These are phyloP conservation scores for Zonitis immaculata DNA, from an alignment of 2,888 invertebrate genomes.

Conservation along the genomic window DNA sequence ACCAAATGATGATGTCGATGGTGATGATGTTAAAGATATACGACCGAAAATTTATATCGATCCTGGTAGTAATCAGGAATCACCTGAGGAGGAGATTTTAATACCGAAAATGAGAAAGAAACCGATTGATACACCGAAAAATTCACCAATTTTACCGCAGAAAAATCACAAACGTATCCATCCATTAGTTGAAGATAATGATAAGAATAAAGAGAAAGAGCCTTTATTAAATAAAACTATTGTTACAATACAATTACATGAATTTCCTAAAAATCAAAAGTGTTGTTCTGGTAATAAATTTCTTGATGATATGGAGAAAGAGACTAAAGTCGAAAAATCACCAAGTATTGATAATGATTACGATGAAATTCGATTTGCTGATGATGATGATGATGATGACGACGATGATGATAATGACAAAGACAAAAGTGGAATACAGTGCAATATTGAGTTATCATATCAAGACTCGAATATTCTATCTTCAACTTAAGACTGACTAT, in stretches of 20 bases:
- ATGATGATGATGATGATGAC: constrained; percentile 59
- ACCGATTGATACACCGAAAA: constrained; percentile 25
- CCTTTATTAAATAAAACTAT: constrained; percentile 32
- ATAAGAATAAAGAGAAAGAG: constrained; percentile 27
- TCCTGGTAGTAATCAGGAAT: constrained; percentile 65
- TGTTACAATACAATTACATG: constrained; percentile 38
- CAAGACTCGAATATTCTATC: constrained; percentile 46
- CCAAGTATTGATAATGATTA: constrained; percentile 57
- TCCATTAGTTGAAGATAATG: constrained; percentile 29
- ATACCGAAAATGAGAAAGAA: constrained; percentile 41
- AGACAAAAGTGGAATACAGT: constrained; percentile 37
- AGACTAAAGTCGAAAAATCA: constrained; percentile 64
- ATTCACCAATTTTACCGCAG: constrained; percentile 31
- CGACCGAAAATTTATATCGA: constrained; percentile 47
- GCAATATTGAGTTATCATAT: constrained; percentile 46
- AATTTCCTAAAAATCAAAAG: constrained; percentile 31
- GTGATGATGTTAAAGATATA: constrained; percentile 51
- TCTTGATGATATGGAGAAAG: constrained; percentile 53
- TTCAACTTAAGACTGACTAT: constrained; percentile 39
- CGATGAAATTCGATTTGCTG: constrained; percentile 66
- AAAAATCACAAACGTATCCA: constrained; percentile 29
- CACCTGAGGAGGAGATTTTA: constrained; percentile 57
- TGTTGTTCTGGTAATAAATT: constrained; percentile 17
- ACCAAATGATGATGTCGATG: constrained; percentile 56
- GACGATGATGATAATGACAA: constrained; percentile 55